Conservation (phyloP, 1,140 invertebrate species). For the Luehdorfia chinensis region DNA sequence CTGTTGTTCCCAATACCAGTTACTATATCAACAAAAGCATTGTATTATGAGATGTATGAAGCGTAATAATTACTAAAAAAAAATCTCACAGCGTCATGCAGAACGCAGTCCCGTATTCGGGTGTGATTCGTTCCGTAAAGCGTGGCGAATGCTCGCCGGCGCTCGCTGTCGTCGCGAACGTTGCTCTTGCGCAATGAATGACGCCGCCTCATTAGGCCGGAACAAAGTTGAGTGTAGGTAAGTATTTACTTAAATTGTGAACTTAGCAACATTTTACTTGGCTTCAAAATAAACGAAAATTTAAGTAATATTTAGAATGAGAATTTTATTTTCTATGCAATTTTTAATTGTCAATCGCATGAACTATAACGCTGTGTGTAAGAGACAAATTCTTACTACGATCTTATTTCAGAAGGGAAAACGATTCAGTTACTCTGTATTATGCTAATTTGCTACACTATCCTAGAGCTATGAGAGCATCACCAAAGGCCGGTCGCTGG, state of each 20-base stretch:
- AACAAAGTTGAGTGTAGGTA: conserved; percentile 38
- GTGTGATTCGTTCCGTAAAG: conserved; percentile 55
- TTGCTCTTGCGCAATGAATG: conserved; percentile 49
- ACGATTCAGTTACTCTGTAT: too few relatives aligned
- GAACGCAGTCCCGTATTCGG: conserved; percentile 41
- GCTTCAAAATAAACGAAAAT: too few relatives aligned
- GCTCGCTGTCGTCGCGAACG: conserved; percentile 41
- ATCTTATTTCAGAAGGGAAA: too few relatives aligned
- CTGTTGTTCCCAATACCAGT: conserved; percentile 1
- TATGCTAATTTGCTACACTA: too few relatives aligned
- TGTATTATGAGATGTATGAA: conserved; percentile 10
- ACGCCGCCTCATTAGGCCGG: conserved; percentile 57
- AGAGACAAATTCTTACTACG: too few relatives aligned
- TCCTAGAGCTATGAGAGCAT: too few relatives aligned
- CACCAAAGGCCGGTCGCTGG: too few relatives aligned
- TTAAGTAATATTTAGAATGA: too few relatives aligned
- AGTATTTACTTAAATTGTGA: conserved; percentile 13
- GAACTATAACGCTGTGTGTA: too few relatives aligned
- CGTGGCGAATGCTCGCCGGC: conserved; percentile 50
- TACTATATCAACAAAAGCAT: conserved; percentile 14
- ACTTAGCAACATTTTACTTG: conserved; percentile 11
- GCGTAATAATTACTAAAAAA: conserved; percentile 25
- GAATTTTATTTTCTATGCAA: too few relatives aligned
- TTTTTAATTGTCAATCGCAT: too few relatives aligned
- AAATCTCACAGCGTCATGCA: conserved; percentile 38